Evolutionary conservation across 1,140 invertebrate species (phyloP), one percentile per base, ranked within the genome.

Genomic region (Palaemon carinicauda): DNA sequence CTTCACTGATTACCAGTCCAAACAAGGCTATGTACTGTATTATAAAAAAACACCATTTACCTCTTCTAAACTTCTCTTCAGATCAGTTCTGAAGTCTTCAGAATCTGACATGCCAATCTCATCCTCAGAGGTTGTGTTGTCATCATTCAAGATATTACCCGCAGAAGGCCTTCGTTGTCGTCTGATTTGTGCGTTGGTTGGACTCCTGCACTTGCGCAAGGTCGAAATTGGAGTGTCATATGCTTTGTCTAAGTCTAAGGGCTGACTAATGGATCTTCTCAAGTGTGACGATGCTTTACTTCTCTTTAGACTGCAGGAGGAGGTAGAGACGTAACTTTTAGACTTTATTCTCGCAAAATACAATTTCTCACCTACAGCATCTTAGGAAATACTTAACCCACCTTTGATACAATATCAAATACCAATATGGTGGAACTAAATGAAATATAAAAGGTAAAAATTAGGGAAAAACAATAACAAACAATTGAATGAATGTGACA

Each of bases 251-350:
- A 95, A 93, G 89, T 95, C 95, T 87, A 95, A 92, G 75, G 95
- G 95, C 90, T 95, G 95, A 90, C 95, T 95, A 24, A 95, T 92
- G 7, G 95, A 95, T 50, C 95, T 91, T 82, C 94, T 92, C 81
- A 95, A 91, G 90, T 94, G 92, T 54, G 94, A 92, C 90, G 92
- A 91, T 91, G 92, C 89, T 92, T 92, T 91, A 91, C 91, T 92
- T 91, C 92, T 88, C 21, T 86, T 88, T 19, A 89, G 56, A 54
- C 88, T 92, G 91, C 91, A 90, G 90, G 69, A 21, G 7, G 2
- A 41, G n/a, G n/a, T n/a, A n/a, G n/a, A n/a, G n/a, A n/a, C n/a
- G n/a, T n/a, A n/a, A n/a, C n/a, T n/a, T n/a, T n/a, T n/a, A n/a
- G n/a, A n/a, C n/a, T n/a, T n/a, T n/a, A n/a, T n/a, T n/a, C n/a